A percentile compares a stretch with the other conserved stretches of the same genome.
Conservation (phyloP, 2,113 vertebrate genomes). For the Crotalus horridus region DNA sequence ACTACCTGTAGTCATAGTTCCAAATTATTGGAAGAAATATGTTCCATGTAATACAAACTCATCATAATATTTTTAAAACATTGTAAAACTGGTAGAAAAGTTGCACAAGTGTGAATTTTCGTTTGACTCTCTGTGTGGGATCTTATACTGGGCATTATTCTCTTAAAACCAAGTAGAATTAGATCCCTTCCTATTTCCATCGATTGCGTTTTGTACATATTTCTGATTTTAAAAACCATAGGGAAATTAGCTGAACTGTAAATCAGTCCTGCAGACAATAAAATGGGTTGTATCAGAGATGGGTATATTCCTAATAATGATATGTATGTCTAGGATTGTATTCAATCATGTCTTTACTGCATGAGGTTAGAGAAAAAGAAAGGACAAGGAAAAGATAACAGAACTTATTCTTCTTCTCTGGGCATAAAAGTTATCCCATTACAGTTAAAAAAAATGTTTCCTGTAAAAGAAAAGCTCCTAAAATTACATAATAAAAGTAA, state of each 20-base stretch:
- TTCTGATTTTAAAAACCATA: neutral
- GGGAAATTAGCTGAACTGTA: neutral
- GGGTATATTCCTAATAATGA: neutral
- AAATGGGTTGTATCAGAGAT: neutral
- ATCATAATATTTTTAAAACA: neutral
- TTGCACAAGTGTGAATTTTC: neutral
- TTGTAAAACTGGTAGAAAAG: neutral
- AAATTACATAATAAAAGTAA: constrained; percentile 33
- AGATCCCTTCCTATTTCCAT: neutral
- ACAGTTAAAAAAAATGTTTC: constrained; percentile 15
- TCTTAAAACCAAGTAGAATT: too few species aligned
- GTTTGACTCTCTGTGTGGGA: neutral
- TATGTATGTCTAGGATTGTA: neutral
- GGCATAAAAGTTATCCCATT: constrained; percentile 2
- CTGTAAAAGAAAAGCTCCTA: neutral
- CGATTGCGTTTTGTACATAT: neutral
- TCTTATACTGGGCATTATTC: neutral
- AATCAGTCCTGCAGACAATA: neutral
- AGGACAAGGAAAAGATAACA: constrained; percentile 2
- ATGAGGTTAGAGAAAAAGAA: neutral
- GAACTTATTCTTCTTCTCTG: constrained; percentile 12
- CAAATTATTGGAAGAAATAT: constrained; percentile 39
- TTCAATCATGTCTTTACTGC: neutral
- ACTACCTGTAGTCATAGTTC: constrained; percentile 36
- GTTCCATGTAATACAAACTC: constrained; percentile 36